Base-by-base conservation (phyloP, 2,888 invertebrate genomes). In the Hesperia comma region DNA sequence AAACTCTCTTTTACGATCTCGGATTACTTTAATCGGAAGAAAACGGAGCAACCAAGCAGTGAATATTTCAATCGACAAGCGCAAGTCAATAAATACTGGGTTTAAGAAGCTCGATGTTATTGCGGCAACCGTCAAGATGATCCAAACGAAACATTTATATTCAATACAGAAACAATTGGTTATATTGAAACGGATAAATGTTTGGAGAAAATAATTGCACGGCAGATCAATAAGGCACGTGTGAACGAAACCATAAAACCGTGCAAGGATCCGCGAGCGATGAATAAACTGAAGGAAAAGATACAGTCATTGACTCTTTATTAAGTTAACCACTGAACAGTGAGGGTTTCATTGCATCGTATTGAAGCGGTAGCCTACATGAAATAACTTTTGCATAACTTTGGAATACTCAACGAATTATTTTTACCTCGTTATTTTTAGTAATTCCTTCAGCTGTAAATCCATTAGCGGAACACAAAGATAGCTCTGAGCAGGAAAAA, bases 1-100 rank as follows among this genome's bases (percentile, higher is more conserved):
- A 37, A 37, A 8, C 37, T 8, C 15, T 15, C 15, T 15, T 15
- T 43, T 8, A 6, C 15, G 6, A 15, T 15, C 15, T 15, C 15
- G 2, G 15, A 46, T 46, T 17, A 17, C 7, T 46, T 17, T 4
- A 17, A 46, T 46, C 43, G 7, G 17, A 46, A 2, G 43, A 46
- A 10, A 49, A 19, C 32, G n/a, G 6, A 53, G 53, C n/a, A 58
- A 53, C 17, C 51, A 53, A 41, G 51, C 51, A 57, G 54, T 54
- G 58, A 66, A 66, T 66, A 66, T 60, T 60, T 41, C 58, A 12
- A 33, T 66, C 64, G 58, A 58, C 26, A 60, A 58, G 40, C 56
- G 40, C 14, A 7, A 15, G 10, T 17, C 64, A 53, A 64, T 64
- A 64, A 66, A 58, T 53, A 54, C 53, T 14, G 32, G 14, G 19